Conservation (phyloP, 2,797 vertebrate species). For the Nyctalus aviator region DNA sequence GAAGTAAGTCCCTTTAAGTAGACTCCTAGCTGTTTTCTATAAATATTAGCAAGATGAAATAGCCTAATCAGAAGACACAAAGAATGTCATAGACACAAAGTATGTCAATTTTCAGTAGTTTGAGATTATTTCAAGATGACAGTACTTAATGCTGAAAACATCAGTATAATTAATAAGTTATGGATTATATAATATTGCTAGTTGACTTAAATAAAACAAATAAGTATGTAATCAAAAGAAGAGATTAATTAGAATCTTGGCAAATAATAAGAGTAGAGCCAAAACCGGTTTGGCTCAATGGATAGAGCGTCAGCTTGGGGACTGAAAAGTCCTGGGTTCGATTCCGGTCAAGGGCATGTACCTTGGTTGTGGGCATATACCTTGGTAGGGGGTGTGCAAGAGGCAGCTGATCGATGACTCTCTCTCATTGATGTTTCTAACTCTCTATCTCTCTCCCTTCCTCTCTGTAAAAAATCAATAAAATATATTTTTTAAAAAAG, state of each 20-base stretch:
- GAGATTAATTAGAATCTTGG: conserved; percentile 69
- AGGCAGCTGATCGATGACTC: no score
- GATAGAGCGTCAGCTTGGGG: no score
- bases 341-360: no score
- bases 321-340: no score
- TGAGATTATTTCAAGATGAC: conserved; percentile 64
- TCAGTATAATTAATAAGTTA: conserved; percentile 70
- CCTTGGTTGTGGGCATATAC: no score
- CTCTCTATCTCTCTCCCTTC: no score
- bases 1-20: background rate
- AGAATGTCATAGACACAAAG: conserved; percentile 58
- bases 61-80: conserved; percentile 58
- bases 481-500: no score
- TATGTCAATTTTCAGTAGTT: conserved; percentile 37
- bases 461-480: no score
- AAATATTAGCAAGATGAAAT: conserved; percentile 48
- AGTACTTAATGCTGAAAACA: conserved; percentile 60
- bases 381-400: no score
- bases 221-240: conserved; percentile 27
- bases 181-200: conserved; percentile 6
- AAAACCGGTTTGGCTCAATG: no score
- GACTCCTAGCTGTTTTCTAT: background rate
- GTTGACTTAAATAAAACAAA: conserved; percentile 75
- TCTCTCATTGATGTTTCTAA: no score
- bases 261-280: conserved; percentile 62